phyloP scores from a whole-genome alignment of 2,113 vertebrate genomes.

The Colius striatus region DNA sequence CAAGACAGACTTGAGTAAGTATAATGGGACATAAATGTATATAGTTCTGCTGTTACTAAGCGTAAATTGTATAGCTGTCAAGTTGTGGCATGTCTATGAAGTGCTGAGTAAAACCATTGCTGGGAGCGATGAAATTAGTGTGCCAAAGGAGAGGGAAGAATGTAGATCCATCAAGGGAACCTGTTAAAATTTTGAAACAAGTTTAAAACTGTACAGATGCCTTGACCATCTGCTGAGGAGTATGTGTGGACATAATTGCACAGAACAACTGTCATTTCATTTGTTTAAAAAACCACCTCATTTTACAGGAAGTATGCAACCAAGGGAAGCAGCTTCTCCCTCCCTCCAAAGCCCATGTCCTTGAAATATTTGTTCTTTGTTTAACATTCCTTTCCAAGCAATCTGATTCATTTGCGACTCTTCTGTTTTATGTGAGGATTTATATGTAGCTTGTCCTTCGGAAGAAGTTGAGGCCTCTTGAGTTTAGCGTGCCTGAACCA shows the following conservation, averaged over 20 bases:
- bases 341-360: neutral
- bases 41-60: neutral
- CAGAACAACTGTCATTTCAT: neutral
- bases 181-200: conserved; percentile 3
- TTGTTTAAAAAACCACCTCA: neutral
- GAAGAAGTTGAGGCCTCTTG: neutral
- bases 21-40: neutral
- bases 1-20: neutral
- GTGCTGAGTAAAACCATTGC: conserved; percentile 17
- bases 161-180: conserved; percentile 15
- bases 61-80: conserved; percentile 35
- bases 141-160: neutral
- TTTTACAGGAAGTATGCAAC: neutral
- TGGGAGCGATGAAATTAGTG: neutral
- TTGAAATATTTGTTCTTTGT: neutral
- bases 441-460: neutral
- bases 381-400: neutral
- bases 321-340: neutral
- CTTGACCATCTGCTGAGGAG: conserved; percentile 17
- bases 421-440: neutral
- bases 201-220: conserved; percentile 5
- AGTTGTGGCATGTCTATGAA: neutral
- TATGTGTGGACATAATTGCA: neutral
- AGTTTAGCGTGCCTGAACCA: neutral
- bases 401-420: neutral